Percentiles rank a stretch among this genome's conserved stretches.
phyloP scores from a whole-genome alignment of 2,888 invertebrate species.

The Pyrgus malvae region DNA sequence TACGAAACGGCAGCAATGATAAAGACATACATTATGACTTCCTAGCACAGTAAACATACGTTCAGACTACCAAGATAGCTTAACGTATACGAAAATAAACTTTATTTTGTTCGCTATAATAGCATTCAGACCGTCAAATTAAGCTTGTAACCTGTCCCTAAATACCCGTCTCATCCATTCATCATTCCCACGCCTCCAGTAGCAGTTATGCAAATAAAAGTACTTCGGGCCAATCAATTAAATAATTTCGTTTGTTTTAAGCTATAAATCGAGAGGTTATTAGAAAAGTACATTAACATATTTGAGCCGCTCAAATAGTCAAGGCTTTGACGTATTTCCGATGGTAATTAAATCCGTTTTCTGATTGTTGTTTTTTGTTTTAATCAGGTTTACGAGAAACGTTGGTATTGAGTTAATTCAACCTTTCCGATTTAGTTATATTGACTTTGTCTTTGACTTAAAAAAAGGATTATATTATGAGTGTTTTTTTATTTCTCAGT shows the following conservation, averaged over 20 bases:
- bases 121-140: not conserved
- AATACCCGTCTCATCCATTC: conserved; percentile 30
- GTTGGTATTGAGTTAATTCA: too few relatives aligned
- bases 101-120: not conserved
- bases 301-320: conserved; percentile 20
- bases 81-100: not conserved
- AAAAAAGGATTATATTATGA: too few relatives aligned
- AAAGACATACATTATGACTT: not conserved
- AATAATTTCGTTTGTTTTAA: conserved; percentile 32
- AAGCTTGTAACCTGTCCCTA: conserved; percentile 21
- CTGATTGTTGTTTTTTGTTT: too few relatives aligned
- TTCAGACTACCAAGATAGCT: not conserved
- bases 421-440: too few relatives aligned
- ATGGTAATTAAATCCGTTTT: conserved; percentile 21
- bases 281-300: conserved; percentile 17
- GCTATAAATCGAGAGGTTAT: conserved; percentile 13
- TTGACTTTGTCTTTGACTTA: too few relatives aligned
- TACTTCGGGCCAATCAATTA: conserved; percentile 34
- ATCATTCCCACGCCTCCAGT: conserved; percentile 36
- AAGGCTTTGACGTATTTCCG: conserved; percentile 13
- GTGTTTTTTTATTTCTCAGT: too few relatives aligned
- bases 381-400: too few relatives aligned
- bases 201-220: conserved; percentile 35
- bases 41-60: not conserved
- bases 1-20: not conserved